A percentile compares a stretch with the other conserved stretches of the same genome.
Conservation (phyloP, 2,888 invertebrate genomes). For the Drosophila percnosoma region DNA sequence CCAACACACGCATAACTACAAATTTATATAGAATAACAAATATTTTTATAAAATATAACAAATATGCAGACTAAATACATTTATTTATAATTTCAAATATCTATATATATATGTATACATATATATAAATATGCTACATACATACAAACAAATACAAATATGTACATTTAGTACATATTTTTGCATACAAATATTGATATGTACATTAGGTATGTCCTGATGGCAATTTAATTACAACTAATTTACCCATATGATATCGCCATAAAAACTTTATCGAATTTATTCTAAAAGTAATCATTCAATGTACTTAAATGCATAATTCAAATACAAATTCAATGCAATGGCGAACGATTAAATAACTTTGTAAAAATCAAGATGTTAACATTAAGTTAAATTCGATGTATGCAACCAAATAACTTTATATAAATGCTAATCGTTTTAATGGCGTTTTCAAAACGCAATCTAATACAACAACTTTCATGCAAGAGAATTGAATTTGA, state of each 20-base stretch:
- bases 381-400: constrained; percentile 36
- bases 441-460: constrained; percentile 66
- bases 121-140: constrained; percentile 14
- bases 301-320: constrained; percentile 27
- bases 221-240: constrained; percentile 43
- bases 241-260: constrained; percentile 39
- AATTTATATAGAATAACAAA: constrained; percentile 45
- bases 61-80: constrained; percentile 59
- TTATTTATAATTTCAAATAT: constrained; percentile 51
- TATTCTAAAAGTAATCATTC: constrained; percentile 60
- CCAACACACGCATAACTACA: constrained; percentile 34
- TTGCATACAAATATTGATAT: constrained; percentile 31
- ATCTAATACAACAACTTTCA: constrained; percentile 63
- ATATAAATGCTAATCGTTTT: constrained; percentile 41
- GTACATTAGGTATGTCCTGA: constrained; percentile 36
- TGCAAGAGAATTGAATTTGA: constrained; percentile 78
- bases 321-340: neutral
- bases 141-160: constrained; percentile 28
- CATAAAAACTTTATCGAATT: constrained; percentile 55
- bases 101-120: constrained; percentile 30
- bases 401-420: constrained; percentile 45
- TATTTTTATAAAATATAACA: constrained; percentile 71
- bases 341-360: constrained; percentile 9
- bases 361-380: constrained; percentile 39
- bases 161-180: constrained; percentile 31